Percentiles rank a stretch among this genome's conserved stretches.
phyloP scores from a whole-genome alignment of 1,140 invertebrate species.

The Drusus annulatus region DNA sequence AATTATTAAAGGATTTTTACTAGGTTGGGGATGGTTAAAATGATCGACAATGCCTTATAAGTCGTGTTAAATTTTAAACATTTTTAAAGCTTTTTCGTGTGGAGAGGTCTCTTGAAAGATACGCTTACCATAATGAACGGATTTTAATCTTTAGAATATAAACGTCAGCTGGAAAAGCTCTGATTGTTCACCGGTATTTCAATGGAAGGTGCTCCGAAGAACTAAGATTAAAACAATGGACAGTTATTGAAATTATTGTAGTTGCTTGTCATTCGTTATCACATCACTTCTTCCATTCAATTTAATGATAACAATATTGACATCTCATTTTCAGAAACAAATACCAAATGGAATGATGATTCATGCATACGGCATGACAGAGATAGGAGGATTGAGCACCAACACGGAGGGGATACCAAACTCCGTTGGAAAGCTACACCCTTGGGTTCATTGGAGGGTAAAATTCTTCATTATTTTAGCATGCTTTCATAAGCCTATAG shows the following conservation, averaged over 20 bases:
- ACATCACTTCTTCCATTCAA: neutral
- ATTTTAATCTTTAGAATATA: no score
- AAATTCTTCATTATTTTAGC: neutral
- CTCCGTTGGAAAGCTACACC: constrained; percentile 8
- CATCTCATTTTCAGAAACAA: neutral
- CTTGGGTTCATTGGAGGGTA: constrained; percentile 49
- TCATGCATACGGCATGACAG: constrained; percentile 14
- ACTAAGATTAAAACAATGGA: no score
- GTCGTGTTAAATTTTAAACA: no score
- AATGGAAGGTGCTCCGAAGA: no score
- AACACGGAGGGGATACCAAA: neutral
- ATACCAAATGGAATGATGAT: neutral
- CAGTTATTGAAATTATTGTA: neutral
- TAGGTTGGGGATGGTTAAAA: no score
- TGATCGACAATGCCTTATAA: no score
- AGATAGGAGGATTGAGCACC: neutral
- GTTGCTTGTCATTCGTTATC: neutral
- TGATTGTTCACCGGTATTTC: no score
- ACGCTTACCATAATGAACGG: no score
- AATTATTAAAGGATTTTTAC: no score
- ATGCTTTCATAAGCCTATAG: neutral
- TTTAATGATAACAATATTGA: neutral
- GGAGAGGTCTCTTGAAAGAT: no score
- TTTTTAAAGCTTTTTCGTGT: no score
- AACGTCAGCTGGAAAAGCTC: no score